These are phyloP conservation scores for Lucilia cuprina DNA, from an alignment of 1,140 invertebrate genomes.

Conservation along the genomic window DNA sequence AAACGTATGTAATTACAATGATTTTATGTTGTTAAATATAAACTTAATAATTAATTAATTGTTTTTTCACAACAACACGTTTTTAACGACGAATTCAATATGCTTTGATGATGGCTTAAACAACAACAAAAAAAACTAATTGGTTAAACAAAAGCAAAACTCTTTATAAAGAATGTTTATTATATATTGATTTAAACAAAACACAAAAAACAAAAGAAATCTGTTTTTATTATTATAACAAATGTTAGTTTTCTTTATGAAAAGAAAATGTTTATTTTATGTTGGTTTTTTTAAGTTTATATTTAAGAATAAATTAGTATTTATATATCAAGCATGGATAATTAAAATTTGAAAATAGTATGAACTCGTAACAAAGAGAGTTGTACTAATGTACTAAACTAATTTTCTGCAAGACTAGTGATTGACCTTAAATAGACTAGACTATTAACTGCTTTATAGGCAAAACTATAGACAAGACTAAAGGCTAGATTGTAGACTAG, in stretches of 20 bases:
- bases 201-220: background rate
- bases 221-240: background rate
- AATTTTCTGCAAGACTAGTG: too few relatives aligned
- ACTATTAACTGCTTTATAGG: too few relatives aligned
- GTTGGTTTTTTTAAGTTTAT: background rate
- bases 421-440: too few relatives aligned
- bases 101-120: slow-evolving; percentile 29
- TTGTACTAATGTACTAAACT: too few relatives aligned
- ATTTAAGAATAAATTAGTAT: too few relatives aligned
- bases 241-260: background rate
- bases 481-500: too few relatives aligned
- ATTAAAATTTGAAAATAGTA: too few relatives aligned
- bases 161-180: slow-evolving; percentile 20
- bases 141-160: background rate
- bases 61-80: background rate
- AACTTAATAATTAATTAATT: slow-evolving; percentile 12
- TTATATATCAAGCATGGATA: too few relatives aligned
- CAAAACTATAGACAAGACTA: too few relatives aligned
- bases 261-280: background rate
- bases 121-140: background rate
- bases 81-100: slow-evolving; percentile 37
- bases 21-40: slow-evolving; percentile 26
- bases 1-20: background rate
- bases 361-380: too few relatives aligned
- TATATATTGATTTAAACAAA: slow-evolving; percentile 1